Base-by-base conservation (phyloP, 2,888 invertebrate genomes). In the Melipona beecheii region DNA sequence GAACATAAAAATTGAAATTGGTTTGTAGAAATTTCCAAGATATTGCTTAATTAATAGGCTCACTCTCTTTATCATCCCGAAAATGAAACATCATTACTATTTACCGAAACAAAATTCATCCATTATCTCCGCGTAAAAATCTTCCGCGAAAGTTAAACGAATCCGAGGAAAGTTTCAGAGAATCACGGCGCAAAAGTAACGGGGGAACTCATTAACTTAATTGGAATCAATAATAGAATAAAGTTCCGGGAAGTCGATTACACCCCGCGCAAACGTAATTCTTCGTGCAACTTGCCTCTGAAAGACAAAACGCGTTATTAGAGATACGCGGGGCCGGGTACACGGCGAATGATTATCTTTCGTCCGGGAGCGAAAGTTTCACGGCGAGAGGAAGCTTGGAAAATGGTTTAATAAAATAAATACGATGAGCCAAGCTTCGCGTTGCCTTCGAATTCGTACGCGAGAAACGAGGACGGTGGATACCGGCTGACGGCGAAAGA, bases 331-430 rank as follows among this genome's bases (percentile, higher is more conserved):
- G 77, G n/a, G 15, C 0, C 60, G 50, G 5, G 13, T 24, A 11
- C n/a, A 31, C 83, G 60, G 36, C 64, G 65, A 77, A 88, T 88
- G 79, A 88, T 87, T 87, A 87, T 80, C 88, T 80, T 81, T 79
- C 75, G 43, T 69, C 54, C 15, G 5, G 54, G 65, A 62, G 76
- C 68, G 74, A 73, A 85, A 89, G 80, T 87, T 89, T 86, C 75
- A 64, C 83, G 56, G 69, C 56, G 66, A 56, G 71, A 49, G 77
- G 82, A 86, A 77, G 84, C 83, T 76, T 71, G 88, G 91, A 90
- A 92, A 92, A 93, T 93, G 92, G 92, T 94, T 94, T 94, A 93
- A 94, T 94, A 94, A 94, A 94, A 94, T 94, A 94, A 94, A 94
- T 93, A 93, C 91, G 92, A 91, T 88, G 90, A 92, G 56, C 56